Percentiles rank a stretch among this genome's conserved stretches.
Conservation (phyloP, 2,113 vertebrate species). For the Tamias sibiricus region DNA sequence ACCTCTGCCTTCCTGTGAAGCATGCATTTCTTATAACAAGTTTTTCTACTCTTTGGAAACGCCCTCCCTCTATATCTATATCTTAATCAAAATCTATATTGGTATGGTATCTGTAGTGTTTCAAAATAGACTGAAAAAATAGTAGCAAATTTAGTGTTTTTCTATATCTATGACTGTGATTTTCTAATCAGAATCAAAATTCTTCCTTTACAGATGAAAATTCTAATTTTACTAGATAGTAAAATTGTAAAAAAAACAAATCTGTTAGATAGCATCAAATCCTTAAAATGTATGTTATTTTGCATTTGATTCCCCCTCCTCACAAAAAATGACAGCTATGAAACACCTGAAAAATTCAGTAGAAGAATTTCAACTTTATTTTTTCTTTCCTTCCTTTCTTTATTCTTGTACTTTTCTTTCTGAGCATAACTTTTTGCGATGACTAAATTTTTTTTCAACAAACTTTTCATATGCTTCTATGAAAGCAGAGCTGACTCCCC, state of each 20-base stretch:
- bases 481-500: neutral
- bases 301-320: neutral
- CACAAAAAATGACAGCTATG: neutral
- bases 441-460: neutral
- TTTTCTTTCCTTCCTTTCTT: neutral
- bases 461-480: neutral
- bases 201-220: neutral
- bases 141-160: neutral
- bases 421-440: neutral
- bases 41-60: neutral
- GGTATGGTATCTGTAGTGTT: neutral
- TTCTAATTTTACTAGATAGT: neutral
- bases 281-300: neutral
- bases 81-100: neutral
- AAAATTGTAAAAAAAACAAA: neutral
- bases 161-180: neutral
- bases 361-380: neutral
- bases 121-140: conserved; percentile 23
- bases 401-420: neutral
- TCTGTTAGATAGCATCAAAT: neutral
- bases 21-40: neutral
- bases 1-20: neutral
- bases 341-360: neutral
- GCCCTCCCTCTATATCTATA: neutral
- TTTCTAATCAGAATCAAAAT: conserved; percentile 32